Conservation (phyloP, 2,888 invertebrate genomes). For the Artemia sinica region DNA sequence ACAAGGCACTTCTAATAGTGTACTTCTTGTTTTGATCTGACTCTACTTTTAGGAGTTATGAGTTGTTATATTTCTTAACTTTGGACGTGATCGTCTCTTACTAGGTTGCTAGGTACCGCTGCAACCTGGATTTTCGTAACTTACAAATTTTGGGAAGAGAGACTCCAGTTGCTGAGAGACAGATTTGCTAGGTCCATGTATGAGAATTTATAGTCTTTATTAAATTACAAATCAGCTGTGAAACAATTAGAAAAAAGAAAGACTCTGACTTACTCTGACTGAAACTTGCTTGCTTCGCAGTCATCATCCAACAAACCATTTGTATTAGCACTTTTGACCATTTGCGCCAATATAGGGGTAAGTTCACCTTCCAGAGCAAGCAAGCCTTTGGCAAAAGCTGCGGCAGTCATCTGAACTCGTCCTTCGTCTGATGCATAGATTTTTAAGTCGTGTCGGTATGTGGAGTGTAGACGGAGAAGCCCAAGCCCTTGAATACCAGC, state of each 20-base stretch:
- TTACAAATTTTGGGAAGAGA: no score
- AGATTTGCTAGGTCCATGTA: no score
- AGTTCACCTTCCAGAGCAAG: conserved; percentile 93
- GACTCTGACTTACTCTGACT: conserved; percentile 70
- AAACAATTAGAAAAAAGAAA: conserved; percentile 18
- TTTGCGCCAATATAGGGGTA: conserved; percentile 95
- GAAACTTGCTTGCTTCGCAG: conserved; percentile 87
- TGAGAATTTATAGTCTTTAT: no score
- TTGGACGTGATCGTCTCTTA: no score
- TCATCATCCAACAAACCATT: conserved; percentile 78
- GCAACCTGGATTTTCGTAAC: no score
- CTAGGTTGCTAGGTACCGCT: no score
- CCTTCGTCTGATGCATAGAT: conserved; percentile 99
- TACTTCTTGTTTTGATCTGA: no score
- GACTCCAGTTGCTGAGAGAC: no score
- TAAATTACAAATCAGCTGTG: no score
- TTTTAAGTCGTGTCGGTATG: conserved; percentile 94
- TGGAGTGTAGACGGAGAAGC: conserved; percentile 82
- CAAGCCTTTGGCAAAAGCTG: conserved; percentile 95
- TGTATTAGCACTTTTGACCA: conserved; percentile 98
- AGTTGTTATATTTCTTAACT: no score
- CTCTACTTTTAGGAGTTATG: no score
- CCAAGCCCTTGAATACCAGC: conserved; percentile 88
- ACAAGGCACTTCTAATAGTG: no score
- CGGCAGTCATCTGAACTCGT: conserved; percentile 98